A percentile compares a stretch with the other conserved stretches of the same genome.
Evolutionary conservation across 2,113 vertebrate genomes (phyloP).

Genomic region (Semnornis frantzii): DNA sequence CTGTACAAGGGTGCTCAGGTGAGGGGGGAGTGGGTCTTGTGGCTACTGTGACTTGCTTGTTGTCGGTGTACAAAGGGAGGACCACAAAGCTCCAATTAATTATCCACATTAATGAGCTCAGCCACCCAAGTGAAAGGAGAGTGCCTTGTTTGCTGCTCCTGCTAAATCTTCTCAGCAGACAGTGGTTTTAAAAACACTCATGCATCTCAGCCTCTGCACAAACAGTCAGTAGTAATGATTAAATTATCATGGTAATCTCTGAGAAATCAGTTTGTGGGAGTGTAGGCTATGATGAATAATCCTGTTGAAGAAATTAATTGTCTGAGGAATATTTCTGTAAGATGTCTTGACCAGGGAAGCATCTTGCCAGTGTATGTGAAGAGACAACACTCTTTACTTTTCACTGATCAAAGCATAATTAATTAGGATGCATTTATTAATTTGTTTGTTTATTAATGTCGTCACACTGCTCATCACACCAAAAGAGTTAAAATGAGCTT

Average conservation of each 20-base stretch:
- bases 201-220: background rate
- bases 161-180: background rate
- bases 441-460: background rate
- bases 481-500: background rate
- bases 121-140: conserved; percentile 15
- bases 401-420: background rate
- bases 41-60: conserved; percentile 61
- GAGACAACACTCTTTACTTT: background rate
- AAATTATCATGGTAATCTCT: conserved; percentile 14
- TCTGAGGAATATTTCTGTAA: background rate
- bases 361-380: background rate
- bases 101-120: conserved; percentile 85
- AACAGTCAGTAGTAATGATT: background rate
- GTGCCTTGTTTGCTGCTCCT: background rate
- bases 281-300: background rate
- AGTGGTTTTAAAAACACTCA: background rate
- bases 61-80: conserved; percentile 64
- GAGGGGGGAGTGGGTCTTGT: conserved; percentile 68
- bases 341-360: background rate
- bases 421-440: background rate
- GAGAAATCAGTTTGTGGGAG: conserved; percentile 1
- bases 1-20: conserved; percentile 84
- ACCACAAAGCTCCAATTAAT: conserved; percentile 83
- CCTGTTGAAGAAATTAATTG: conserved; percentile 23
- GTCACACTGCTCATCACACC: background rate